Evolutionary conservation across 2,888 invertebrate genomes (phyloP).

Genomic region (Tetramorium bicarinatum): DNA sequence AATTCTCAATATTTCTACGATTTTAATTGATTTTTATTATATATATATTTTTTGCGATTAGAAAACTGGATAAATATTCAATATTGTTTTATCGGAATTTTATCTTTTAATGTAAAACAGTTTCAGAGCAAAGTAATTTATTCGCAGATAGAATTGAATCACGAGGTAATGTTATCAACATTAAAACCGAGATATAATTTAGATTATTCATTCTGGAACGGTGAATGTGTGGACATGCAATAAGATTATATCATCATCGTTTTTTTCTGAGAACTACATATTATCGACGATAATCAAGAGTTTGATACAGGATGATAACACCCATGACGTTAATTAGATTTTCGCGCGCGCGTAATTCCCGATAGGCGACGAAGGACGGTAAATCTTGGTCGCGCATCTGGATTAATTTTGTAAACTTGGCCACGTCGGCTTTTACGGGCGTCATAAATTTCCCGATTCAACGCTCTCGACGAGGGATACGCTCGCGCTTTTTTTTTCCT

Average conservation of each 20-base stretch:
- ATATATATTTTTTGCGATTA: not conserved
- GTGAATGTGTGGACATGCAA: not conserved
- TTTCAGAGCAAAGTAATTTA: not conserved
- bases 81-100: not conserved
- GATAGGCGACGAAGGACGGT: constrained; percentile 21
- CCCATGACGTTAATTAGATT: constrained; percentile 46
- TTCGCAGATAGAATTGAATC: not conserved
- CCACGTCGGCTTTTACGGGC: constrained; percentile 61
- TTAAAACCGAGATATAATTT: not conserved
- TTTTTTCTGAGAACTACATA: not conserved
- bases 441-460: constrained; percentile 61
- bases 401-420: constrained; percentile 68
- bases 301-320: constrained; percentile 19
- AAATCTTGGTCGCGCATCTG: constrained; percentile 42
- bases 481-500: not conserved
- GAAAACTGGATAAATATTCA: not conserved
- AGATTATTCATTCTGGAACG: not conserved
- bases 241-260: not conserved
- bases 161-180: not conserved
- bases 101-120: not conserved
- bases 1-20: not conserved
- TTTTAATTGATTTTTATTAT: not conserved
- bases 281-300: constrained; percentile 35
- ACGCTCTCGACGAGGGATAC: constrained; percentile 43
- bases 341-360: constrained; percentile 38